phyloP scores from a whole-genome alignment of 2,797 vertebrate species.

The Micrastur ruficollis region DNA sequence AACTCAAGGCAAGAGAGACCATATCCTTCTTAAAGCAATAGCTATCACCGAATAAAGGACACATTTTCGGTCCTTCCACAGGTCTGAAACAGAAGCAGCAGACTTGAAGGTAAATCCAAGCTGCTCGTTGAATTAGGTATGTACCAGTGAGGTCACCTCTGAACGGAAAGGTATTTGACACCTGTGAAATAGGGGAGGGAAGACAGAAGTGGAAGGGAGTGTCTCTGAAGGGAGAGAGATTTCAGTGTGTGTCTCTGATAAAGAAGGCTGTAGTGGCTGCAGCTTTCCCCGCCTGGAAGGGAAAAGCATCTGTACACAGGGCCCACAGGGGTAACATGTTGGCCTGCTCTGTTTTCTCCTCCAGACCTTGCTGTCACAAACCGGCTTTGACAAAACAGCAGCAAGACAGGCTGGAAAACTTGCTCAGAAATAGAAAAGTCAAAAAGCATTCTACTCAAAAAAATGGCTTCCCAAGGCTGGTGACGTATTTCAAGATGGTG shows the following conservation, averaged over 20 bases:
- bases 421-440: slow-evolving; percentile 37
- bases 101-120: not conserved
- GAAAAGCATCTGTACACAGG: not conserved
- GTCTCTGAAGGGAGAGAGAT: not conserved
- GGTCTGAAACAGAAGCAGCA: not conserved
- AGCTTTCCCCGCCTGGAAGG: not conserved
- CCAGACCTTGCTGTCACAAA: not conserved
- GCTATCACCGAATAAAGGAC: not conserved
- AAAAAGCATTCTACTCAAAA: slow-evolving; percentile 23
- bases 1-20: not conserved
- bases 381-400: not conserved
- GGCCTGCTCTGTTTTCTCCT: not conserved
- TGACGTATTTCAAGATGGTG: slow-evolving; percentile 39
- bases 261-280: not conserved
- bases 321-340: not conserved
- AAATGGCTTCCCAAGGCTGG: slow-evolving; percentile 22
- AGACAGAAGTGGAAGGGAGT: not conserved
- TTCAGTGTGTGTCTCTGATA: not conserved
- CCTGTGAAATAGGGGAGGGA: not conserved
- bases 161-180: not conserved
- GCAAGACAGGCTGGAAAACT: not conserved
- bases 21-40: not conserved
- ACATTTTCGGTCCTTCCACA: not conserved
- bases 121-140: not conserved
- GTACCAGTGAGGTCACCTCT: not conserved